Evolutionary conservation across 2,113 vertebrate species (phyloP).

Genomic region (Stictonetta naevosa): DNA sequence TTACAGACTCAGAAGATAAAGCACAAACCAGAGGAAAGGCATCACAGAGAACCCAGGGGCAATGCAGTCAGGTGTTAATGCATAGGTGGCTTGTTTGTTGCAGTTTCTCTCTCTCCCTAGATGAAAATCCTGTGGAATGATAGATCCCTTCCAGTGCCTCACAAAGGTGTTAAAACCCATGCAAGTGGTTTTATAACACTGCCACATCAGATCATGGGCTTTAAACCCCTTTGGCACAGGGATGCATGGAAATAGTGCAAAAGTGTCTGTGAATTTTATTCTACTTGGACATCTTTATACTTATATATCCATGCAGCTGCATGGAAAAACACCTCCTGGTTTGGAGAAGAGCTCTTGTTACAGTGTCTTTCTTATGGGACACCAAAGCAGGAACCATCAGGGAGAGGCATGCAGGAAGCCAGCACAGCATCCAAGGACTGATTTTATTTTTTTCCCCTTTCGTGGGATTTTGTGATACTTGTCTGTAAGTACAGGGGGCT

Average conservation of each 20-base stretch:
- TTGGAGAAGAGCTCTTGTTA: not conserved
- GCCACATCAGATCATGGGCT: not conserved
- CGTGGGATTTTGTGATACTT: not conserved
- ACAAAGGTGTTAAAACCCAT: not conserved
- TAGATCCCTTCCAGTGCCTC: not conserved
- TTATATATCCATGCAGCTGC: rapidly evolving
- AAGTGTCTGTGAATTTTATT: not conserved
- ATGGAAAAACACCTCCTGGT: not conserved
- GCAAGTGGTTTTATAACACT: not conserved
- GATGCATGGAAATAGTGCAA: not conserved
- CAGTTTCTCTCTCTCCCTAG: not conserved
- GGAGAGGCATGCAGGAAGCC: not conserved
- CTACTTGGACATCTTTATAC: not conserved
- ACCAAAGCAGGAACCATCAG: not conserved
- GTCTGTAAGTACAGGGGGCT: not conserved
- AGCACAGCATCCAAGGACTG: not conserved
- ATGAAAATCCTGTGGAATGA: not conserved
- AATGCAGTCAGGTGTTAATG: not conserved
- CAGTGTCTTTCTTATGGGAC: not conserved
- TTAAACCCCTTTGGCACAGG: not conserved
- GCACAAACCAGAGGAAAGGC: not conserved
- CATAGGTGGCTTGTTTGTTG: not conserved
- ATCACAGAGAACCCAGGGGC: not conserved
- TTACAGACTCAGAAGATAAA: not conserved
- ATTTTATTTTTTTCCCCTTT: not conserved